Conservation (phyloP, 2,113 vertebrate species). For the Cyprinus carpio region DNA sequence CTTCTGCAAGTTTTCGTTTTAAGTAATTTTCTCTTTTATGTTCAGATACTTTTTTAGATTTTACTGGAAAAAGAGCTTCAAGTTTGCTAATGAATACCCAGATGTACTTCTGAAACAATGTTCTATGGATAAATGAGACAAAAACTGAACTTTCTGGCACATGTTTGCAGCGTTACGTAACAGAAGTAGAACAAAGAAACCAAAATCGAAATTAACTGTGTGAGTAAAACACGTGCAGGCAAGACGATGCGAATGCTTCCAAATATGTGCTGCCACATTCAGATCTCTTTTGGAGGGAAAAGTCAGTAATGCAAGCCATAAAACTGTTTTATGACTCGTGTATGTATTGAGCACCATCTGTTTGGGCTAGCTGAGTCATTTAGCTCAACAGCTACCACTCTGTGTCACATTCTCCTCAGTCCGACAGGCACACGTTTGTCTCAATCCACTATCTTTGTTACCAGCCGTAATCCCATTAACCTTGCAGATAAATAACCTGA, state of each 20-base stretch:
- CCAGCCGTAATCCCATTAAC: slow-evolving; percentile 78
- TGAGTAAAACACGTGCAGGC: background rate
- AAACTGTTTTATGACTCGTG: slow-evolving; percentile 36
- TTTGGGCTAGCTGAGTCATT: slow-evolving; percentile 49
- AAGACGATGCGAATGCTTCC: slow-evolving; percentile 9
- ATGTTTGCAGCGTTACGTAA: background rate
- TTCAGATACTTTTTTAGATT: background rate
- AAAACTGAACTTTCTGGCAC: slow-evolving; percentile 2
- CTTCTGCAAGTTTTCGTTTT: background rate
- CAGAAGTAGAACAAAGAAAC: background rate
- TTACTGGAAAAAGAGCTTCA: background rate
- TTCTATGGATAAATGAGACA: background rate
- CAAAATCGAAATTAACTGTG: background rate
- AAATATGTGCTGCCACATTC: slow-evolving; percentile 6
- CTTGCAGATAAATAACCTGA: slow-evolving; percentile 76
- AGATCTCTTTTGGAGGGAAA: slow-evolving; percentile 12
- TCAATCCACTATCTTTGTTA: slow-evolving; percentile 74
- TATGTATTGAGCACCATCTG: slow-evolving; percentile 50
- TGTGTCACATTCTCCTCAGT: slow-evolving; percentile 68
- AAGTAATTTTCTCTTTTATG: background rate
- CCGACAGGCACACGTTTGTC: slow-evolving; percentile 77
- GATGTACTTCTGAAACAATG: background rate
- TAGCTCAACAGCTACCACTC: slow-evolving; percentile 55
- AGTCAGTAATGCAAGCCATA: slow-evolving; percentile 19
- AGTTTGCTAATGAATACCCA: background rate